Base-by-base conservation (phyloP, 2,113 vertebrate species). In the Pachyramphus minor region DNA sequence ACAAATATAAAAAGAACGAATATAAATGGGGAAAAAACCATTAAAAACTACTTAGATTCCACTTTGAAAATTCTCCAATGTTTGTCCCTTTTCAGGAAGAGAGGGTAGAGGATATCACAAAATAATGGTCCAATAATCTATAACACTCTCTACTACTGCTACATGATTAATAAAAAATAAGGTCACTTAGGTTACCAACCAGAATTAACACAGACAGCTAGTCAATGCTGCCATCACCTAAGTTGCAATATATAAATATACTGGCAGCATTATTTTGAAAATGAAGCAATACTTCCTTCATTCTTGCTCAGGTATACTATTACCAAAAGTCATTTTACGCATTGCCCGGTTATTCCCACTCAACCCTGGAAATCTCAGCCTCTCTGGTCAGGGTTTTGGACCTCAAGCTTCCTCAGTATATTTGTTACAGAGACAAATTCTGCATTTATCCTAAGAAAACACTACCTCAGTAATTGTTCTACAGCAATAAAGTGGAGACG, bases 141-240 rank as follows among this genome's bases (percentile, higher is more conserved):
- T 6, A 79, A 21, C 1, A 7, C 6, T 73, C 41, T 30, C 75
- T 63, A 63, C 17, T 49, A 25, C 17, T 27, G 13, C 18, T 56
- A 83, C 37, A 49, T 14, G 25, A 37, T 19, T 15, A 5, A 71
- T 8, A 47, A 28, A 47, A 56, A 68, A 17, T 1, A 33, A 66
- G 20, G 22, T 52, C 22, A 60, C 11, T 41, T n/a, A 28, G 20
- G 71, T 68, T 89, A 85, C 41, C 0, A 0, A 33, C 1, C 28
- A 47, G 66, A 72, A 82, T 50, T 31, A 64, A 35, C 19, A 53
- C 6, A 53, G 50, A 50, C 4, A 78, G 18, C 5, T 21, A 68
- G 39, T 17, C 33, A 75, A 60, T 24, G 75, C 11, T 12, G 6
- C 39, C 21, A 52, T 28, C 49, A 80, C 41, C 49, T n/a, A 60